phyloP scores from a whole-genome alignment of 2,888 invertebrate genomes.

The Fragum sueziense region DNA sequence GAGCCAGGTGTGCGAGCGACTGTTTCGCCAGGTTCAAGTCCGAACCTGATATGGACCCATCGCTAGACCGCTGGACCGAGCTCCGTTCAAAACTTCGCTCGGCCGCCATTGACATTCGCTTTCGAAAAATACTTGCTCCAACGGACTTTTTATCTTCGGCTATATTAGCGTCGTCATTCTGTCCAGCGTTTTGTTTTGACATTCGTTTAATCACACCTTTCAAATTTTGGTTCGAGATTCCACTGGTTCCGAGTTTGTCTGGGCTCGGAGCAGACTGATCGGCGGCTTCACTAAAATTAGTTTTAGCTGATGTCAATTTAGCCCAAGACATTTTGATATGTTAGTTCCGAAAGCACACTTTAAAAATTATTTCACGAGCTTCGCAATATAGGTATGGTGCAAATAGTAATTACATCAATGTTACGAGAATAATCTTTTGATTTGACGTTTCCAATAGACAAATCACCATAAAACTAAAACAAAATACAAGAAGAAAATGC shows the following conservation, averaged over 20 bases:
- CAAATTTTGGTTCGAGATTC: slow-evolving; percentile 2
- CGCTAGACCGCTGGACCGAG: slow-evolving; percentile 31
- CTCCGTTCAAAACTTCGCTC: slow-evolving; percentile 34
- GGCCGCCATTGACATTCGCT: slow-evolving; percentile 44
- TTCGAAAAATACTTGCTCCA: slow-evolving; percentile 23
- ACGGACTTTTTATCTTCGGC: not conserved
- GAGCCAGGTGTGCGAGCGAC: not conserved
- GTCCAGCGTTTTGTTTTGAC: not conserved
- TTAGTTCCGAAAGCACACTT: too few relatives aligned
- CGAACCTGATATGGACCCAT: slow-evolving; percentile 19
- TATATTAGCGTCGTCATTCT: not conserved
- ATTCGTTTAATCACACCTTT: slow-evolving; percentile 34
- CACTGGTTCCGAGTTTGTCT: not conserved
- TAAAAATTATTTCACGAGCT: too few relatives aligned
- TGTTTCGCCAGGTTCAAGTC: not conserved
- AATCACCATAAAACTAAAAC: too few relatives aligned
- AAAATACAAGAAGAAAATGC: too few relatives aligned
- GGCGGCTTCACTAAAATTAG: not conserved
- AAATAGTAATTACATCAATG: too few relatives aligned
- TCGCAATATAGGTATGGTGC: too few relatives aligned
- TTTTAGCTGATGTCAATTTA: slow-evolving; percentile 35
- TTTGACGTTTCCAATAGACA: too few relatives aligned
- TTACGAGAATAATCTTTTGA: too few relatives aligned
- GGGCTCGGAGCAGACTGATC: not conserved
- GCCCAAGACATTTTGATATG: slow-evolving; percentile 58